Evolutionary conservation across 2,888 invertebrate genomes (phyloP).

Genomic region (Seladonia tumulorum): DNA sequence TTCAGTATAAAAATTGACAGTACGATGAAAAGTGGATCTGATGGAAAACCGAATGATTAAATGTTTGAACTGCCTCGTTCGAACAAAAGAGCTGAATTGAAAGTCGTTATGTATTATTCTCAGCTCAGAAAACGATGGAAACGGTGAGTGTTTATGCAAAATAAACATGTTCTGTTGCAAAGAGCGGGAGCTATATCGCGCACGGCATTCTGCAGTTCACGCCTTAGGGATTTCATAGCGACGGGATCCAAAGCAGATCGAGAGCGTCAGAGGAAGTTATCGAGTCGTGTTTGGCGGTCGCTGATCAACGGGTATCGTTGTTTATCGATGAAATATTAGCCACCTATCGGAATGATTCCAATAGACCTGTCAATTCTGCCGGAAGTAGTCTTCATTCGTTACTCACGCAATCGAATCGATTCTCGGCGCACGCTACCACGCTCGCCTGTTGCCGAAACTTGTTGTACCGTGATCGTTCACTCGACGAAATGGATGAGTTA

Average conservation of each 20-base stretch:
- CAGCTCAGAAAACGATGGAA: not conserved
- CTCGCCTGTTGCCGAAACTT: slow-evolving; percentile 19
- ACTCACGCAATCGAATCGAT: slow-evolving; percentile 39
- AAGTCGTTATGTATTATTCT: not conserved
- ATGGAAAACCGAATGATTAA: not conserved
- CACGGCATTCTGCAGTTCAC: not conserved
- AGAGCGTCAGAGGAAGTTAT: slow-evolving; percentile 38
- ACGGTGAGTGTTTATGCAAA: not conserved
- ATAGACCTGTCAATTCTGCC: slow-evolving; percentile 50
- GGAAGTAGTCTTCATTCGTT: slow-evolving; percentile 59
- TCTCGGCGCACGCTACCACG: slow-evolving; percentile 25
- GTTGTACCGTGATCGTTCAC: slow-evolving; percentile 41
- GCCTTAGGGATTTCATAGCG: not conserved
- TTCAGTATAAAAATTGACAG: too few species aligned
- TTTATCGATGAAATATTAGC: slow-evolving; percentile 57
- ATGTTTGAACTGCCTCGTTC: not conserved
- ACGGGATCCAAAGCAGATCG: not conserved
- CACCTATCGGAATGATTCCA: slow-evolving; percentile 36
- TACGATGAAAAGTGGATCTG: too few species aligned
- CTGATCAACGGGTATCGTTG: slow-evolving; percentile 43
- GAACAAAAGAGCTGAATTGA: not conserved
- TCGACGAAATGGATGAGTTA: slow-evolving; percentile 27
- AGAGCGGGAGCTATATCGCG: not conserved
- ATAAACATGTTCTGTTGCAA: not conserved
- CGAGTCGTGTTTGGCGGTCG: slow-evolving; percentile 14